These are phyloP conservation scores for Cordilura impudica DNA, from an alignment of 2,888 invertebrate genomes.

Conservation along the genomic window DNA sequence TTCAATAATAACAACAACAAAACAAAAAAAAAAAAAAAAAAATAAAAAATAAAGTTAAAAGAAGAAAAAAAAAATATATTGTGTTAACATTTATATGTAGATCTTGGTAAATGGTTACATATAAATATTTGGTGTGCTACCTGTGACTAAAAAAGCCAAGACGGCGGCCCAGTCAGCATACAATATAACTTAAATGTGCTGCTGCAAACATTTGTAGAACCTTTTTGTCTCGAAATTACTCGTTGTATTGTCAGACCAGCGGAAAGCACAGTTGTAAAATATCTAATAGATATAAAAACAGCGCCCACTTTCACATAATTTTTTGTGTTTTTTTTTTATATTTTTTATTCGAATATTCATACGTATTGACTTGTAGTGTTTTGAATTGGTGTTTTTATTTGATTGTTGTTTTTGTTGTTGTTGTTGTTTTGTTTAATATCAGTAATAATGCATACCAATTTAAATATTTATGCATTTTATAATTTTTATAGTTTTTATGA, in stretches of 20 bases:
- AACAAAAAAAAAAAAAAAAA: not conserved
- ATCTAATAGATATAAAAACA: slow-evolving; percentile 15
- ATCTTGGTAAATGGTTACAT: slow-evolving; percentile 51
- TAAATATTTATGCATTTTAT: slow-evolving; percentile 61
- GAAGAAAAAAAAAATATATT: not conserved
- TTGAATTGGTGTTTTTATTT: not conserved
- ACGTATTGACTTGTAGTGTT: not conserved
- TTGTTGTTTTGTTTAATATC: not conserved
- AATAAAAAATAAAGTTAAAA: not conserved
- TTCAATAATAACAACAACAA: not conserved
- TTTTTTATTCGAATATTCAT: slow-evolving; percentile 11
- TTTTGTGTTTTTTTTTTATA: slow-evolving; percentile 20
- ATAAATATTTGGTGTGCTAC: slow-evolving; percentile 61
- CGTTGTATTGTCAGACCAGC: not conserved
- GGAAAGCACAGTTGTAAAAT: no score
- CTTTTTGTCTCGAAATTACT: not conserved
- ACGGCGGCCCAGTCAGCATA: slow-evolving; percentile 14
- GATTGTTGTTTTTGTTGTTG: not conserved
- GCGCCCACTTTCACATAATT: slow-evolving; percentile 49
- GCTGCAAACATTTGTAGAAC: slow-evolving; percentile 2
- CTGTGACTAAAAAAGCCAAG: slow-evolving; percentile 23
- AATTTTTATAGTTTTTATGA: slow-evolving; percentile 59
- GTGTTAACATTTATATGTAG: slow-evolving; percentile 50
- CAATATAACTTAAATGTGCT: slow-evolving; percentile 40
- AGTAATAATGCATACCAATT: slow-evolving; percentile 42